Conservation (phyloP, 2,797 vertebrate genomes). For the Acestrorhynchus altus region DNA sequence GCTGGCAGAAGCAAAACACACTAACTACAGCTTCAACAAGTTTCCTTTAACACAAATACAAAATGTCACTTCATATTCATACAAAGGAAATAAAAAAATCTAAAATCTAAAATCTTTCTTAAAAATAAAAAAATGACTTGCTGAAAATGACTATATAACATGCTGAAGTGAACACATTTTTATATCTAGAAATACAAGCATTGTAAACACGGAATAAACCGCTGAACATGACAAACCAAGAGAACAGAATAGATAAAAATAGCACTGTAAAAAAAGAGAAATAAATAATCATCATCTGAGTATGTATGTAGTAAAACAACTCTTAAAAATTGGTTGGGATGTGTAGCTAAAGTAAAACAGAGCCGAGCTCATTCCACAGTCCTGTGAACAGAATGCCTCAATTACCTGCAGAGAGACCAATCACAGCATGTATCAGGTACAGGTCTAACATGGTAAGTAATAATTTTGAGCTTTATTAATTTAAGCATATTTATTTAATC, state of each 20-base stretch:
- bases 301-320: constrained; percentile 53
- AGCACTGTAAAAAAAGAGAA: constrained; percentile 60
- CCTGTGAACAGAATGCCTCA: constrained; percentile 13
- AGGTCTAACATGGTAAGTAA: neutral
- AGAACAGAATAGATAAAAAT: constrained; percentile 58
- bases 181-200: neutral
- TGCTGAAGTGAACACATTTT: constrained; percentile 12
- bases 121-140: constrained; percentile 54
- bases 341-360: constrained; percentile 5
- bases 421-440: neutral
- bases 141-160: too few species aligned
- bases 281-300: constrained; percentile 69
- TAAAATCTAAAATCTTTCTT: constrained; percentile 41
- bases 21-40: constrained; percentile 51
- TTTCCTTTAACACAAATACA: constrained; percentile 58
- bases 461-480: neutral
- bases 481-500: neutral
- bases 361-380: constrained; percentile 5
- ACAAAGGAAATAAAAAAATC: constrained; percentile 50
- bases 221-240: constrained; percentile 53
- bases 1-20: constrained; percentile 50
- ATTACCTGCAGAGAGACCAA: constrained; percentile 49
- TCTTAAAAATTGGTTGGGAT: constrained; percentile 45
- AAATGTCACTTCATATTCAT: constrained; percentile 47
- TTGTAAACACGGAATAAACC: constrained; percentile 11